Conservation (phyloP, 2,113 vertebrate species). For the Centrocercus urophasianus region DNA sequence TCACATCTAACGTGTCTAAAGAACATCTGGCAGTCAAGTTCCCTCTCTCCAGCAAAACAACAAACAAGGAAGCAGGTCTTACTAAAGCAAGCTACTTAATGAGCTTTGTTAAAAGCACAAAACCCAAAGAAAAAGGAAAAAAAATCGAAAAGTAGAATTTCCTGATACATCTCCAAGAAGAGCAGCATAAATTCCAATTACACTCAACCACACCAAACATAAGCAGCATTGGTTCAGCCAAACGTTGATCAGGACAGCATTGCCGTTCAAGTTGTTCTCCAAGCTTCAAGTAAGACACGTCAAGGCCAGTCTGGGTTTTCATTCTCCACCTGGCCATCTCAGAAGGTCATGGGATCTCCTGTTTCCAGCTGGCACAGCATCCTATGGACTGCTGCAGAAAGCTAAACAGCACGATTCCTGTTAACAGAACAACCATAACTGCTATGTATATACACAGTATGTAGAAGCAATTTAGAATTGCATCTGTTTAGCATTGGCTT, state of each 20-base stretch:
- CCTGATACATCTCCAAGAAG: neutral
- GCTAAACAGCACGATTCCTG: neutral
- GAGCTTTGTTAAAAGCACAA: neutral
- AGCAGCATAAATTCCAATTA: neutral
- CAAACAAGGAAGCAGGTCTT: neutral
- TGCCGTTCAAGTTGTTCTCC: neutral
- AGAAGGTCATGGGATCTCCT: neutral
- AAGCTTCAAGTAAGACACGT: neutral
- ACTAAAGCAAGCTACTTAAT: neutral
- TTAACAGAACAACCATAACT: neutral
- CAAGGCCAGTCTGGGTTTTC: neutral
- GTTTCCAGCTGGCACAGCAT: neutral
- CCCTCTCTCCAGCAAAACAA: neutral
- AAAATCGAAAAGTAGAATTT: neutral
- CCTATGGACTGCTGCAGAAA: neutral
- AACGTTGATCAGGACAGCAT: neutral
- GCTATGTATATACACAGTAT: accelerated
- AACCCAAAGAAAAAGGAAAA: neutral
- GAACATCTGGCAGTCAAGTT: neutral
- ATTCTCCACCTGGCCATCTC: neutral
- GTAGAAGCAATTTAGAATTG: neutral
- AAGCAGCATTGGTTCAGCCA: neutral
- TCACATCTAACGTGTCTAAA: neutral
- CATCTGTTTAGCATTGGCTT: neutral
- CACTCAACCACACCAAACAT: neutral